Base-by-base conservation (phyloP, 2,888 invertebrate genomes). In the Cyclophora albipunctata region DNA sequence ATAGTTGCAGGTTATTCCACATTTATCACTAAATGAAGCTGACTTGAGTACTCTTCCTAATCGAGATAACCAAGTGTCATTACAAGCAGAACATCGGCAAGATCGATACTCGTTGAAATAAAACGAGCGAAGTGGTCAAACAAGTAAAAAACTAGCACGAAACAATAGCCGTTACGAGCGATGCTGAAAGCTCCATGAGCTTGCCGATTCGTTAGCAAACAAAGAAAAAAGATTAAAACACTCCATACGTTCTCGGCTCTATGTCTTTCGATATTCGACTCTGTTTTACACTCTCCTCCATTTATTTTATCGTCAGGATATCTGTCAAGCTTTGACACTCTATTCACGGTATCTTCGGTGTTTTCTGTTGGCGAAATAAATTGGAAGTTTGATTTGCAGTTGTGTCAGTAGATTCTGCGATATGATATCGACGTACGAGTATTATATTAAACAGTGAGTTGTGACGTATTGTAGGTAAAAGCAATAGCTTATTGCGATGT, bases 121-220 rank as follows among this genome's bases (percentile, higher is more conserved):
- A 74, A 75, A 73, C 66, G 64, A 69, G 49, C 55, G 61, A 62
- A 60, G 55, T 48, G 51, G 49, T 45, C 51, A 70, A 69, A 66
- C 60, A 67, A 67, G 58, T 53, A 66, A 69, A 71, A 73, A 72
- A 69, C 63, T 64, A 62, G 64, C 58, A 57, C 64, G 69, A 75
- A 74, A 79, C 77, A 81, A 78, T 76, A 73, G 72, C 66, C 61
- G 67, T 64, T 71, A 63, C 67, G 67, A 73, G 70, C 67, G 60
- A 65, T 66, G 69, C 65, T 77, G 74, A 78, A 73, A 76, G 71
- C 71, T 69, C 66, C 68, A 72, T 70, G 76, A 77, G 74, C 69
- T 73, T 58, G 69, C 63, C 69, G 74, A 78, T 75, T 75, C 76
- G 76, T 73, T 75, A 70, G 68, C 56, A 73, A 74, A 76, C 60